Evolutionary conservation across 2,888 invertebrate genomes (phyloP).

Genomic region (Dryobota labecula): DNA sequence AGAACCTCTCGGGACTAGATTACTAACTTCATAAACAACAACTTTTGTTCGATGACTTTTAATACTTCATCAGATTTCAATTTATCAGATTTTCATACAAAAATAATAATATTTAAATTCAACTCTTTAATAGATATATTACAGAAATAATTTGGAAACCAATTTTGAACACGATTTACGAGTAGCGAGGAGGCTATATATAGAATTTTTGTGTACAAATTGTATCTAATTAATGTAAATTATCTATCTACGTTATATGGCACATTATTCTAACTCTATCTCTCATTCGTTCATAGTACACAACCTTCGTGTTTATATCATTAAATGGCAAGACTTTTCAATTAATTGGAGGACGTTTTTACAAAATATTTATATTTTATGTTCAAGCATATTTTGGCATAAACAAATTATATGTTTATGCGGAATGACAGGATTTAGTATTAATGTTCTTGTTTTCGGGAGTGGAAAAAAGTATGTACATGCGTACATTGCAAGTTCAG

Average conservation of each 20-base stretch:
- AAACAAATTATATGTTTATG: neutral
- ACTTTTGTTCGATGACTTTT: no score
- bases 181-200: conserved; percentile 7
- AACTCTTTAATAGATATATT: neutral
- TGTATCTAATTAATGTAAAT: conserved; percentile 28
- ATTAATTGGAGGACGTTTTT: conserved; percentile 1
- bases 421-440: neutral
- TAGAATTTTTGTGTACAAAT: conserved; percentile 26
- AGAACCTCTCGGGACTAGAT: no score
- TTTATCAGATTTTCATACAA: no score
- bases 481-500: neutral
- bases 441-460: neutral
- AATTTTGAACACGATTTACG: neutral
- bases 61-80: no score
- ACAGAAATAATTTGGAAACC: neutral
- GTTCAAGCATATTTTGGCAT: neutral
- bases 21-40: no score
- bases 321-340: conserved; percentile 47
- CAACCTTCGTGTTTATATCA: conserved; percentile 65
- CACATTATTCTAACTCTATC: conserved; percentile 44
- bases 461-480: neutral
- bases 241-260: conserved; percentile 56
- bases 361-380: neutral
- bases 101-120: no score
- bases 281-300: conserved; percentile 64